phyloP scores from a whole-genome alignment of 2,888 invertebrate species.

The Andrena bucephala region DNA sequence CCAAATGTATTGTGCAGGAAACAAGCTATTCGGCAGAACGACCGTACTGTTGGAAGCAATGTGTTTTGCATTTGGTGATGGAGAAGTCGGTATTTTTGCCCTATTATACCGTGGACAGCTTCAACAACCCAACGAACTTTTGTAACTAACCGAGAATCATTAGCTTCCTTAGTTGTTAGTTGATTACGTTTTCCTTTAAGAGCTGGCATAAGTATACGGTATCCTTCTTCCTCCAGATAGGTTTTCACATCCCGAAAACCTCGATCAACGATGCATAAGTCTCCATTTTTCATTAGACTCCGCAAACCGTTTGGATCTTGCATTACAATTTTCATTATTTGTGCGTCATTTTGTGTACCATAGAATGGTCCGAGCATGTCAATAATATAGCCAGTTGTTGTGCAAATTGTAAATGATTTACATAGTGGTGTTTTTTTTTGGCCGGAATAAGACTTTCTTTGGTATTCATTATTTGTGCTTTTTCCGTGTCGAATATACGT shows the following conservation, averaged over 20 bases:
- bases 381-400: too few relatives aligned
- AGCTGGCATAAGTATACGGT: not conserved
- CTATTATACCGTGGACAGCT: not conserved
- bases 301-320: not conserved
- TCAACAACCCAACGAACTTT: conserved; percentile 1
- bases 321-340: not conserved
- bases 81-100: not conserved
- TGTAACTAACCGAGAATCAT: not conserved
- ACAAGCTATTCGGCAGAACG: conserved; percentile 1
- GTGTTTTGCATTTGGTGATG: conserved; percentile 1
- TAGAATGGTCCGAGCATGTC: not conserved
- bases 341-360: not conserved
- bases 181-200: conserved; percentile 2
- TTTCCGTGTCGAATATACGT: not conserved
- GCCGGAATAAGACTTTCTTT: not conserved
- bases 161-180: not conserved
- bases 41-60: conserved; percentile 2
- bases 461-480: not conserved
- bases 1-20: not conserved
- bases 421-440: not conserved
- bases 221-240: not conserved
- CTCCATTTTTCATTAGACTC: not conserved
- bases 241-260: not conserved
- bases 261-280: not conserved
- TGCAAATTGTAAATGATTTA: not conserved